Evolutionary conservation across 2,113 vertebrate genomes (phyloP).

Genomic region (Tamias sibiricus): DNA sequence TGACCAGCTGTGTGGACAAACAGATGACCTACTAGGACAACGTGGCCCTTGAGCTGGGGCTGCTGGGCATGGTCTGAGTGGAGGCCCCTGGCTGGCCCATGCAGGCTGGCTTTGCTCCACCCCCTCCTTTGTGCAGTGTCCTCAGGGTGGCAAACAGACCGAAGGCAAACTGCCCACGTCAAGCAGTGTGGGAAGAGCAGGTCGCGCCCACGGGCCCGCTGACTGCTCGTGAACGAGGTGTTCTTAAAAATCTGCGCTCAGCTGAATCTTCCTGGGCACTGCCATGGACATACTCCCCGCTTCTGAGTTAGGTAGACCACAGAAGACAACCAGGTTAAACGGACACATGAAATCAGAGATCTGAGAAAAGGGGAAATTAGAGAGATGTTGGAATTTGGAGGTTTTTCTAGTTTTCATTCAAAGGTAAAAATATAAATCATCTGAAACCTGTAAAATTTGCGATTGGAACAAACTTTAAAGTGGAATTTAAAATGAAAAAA

Average conservation of each 20-base stretch:
- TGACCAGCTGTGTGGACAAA: not conserved
- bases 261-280: accelerated
- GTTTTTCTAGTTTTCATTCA: not conserved
- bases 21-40: not conserved
- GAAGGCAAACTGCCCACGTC: not conserved
- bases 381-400: not conserved
- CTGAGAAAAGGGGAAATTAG: not conserved
- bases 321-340: not conserved
- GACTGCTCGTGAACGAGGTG: not conserved
- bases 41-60: accelerated
- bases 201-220: accelerated
- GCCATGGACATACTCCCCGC: not conserved
- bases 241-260: too few relatives aligned
- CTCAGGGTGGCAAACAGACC: not conserved
- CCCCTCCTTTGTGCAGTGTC: not conserved
- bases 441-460: not conserved
- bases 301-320: not conserved
- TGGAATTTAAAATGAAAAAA: not conserved
- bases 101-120: not conserved
- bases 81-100: accelerated
- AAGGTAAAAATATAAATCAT: not conserved
- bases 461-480: not conserved
- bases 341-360: not conserved
- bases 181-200: not conserved
- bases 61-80: accelerated